Base-by-base conservation (phyloP, 2,113 vertebrate species). In the Xenus cinereus region DNA sequence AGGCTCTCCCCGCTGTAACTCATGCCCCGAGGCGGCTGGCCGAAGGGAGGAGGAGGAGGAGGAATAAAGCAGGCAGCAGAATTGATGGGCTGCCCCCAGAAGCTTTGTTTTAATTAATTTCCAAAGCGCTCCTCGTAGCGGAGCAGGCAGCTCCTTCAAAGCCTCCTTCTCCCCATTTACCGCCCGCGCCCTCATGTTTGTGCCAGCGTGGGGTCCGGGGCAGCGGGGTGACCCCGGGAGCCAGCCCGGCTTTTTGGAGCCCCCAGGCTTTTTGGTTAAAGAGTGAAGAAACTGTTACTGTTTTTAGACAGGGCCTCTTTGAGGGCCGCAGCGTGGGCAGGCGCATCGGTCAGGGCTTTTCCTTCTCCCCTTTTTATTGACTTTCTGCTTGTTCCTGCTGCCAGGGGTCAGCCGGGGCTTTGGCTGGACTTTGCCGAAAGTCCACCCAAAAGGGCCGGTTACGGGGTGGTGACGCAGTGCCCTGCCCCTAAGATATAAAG, bases 81-180 rank as follows among this genome's bases (percentile, higher is more conserved):
- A 93, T 53, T 87, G 74, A 94, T 93, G 94, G 73, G 80, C 92
- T 92, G 72, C 87, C 97, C 91, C 68, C 69, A 87, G 84, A 2
- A 93, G 76, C 73, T 94, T 97, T 64, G 32, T 79, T 95, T 87
- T 85, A 87, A 95, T 96, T 94, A 68, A 84, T 92, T 92, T 85
- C 51, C 94, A 81, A 79, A 85, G 60, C 0, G 1, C 23, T 83
- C 50, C 57, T 57, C 22, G 62, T 33, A 73, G 46, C 4, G 3
- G 73, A 84, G 76, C 71, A 59, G 74, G 28, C 48, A 81, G 53
- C 57, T 89, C 69, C 45, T 62, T 82, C 83, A 30, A 60, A 77
- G 68, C 32, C 43, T 59, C 54, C 45, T 45, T 16, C 33, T 39
- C 50, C 32, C 19, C 7, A 0, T 16, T 16, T 1, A 2, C 85